Conservation (phyloP, 2,797 vertebrate genomes). For the Emys orbicularis region DNA sequence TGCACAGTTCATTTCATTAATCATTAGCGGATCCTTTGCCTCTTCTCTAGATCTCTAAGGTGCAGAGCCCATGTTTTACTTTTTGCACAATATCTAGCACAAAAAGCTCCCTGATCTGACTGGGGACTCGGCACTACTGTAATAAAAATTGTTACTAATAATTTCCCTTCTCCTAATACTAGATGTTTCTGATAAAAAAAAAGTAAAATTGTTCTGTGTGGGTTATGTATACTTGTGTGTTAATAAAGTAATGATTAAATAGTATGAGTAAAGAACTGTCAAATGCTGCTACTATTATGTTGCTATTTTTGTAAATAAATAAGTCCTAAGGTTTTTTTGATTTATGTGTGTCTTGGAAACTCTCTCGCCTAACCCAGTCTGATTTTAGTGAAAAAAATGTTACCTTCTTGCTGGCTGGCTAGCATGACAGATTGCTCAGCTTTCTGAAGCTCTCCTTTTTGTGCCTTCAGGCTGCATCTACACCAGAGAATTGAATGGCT, state of each 20-base stretch:
- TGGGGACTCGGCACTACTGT: background rate
- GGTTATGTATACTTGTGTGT: slow-evolving; percentile 58
- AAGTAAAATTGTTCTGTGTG: slow-evolving; percentile 13
- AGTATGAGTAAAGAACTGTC: slow-evolving; percentile 40
- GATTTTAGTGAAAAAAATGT: background rate
- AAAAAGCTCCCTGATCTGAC: background rate
- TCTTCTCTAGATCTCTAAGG: background rate
- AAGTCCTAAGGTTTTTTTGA: slow-evolving; percentile 1
- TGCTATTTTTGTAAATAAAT: slow-evolving; percentile 74
- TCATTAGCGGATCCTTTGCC: background rate
- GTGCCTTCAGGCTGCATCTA: background rate
- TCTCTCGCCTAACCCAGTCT: background rate
- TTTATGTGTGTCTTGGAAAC: slow-evolving; percentile 8
- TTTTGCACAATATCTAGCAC: fast-evolving
- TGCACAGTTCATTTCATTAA: background rate
- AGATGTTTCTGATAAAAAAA: background rate
- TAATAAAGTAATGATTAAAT: slow-evolving; percentile 48
- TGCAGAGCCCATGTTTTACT: fast-evolving
- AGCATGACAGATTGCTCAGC: background rate
- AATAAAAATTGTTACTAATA: background rate
- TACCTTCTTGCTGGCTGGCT: background rate
- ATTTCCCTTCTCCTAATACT: background rate
- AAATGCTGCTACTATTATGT: slow-evolving; percentile 53
- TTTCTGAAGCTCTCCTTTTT: background rate
- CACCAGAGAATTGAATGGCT: background rate